These are phyloP conservation scores for Hiodon tergisus DNA, from an alignment of 2,113 vertebrate species.

Conservation along the genomic window DNA sequence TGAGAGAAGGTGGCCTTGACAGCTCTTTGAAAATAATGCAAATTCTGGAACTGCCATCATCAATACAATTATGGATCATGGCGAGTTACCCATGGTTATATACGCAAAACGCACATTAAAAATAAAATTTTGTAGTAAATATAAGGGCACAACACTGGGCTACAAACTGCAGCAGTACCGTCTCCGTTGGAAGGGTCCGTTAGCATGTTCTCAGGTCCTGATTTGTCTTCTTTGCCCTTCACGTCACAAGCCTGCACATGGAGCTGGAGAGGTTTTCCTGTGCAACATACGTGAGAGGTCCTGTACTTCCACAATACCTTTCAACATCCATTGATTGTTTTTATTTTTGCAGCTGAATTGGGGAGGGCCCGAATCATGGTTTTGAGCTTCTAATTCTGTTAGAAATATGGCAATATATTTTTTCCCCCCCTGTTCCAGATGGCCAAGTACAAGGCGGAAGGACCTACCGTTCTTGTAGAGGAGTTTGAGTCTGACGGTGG, in stretches of 20 bases:
- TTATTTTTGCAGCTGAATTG: not conserved
- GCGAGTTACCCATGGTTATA: not conserved
- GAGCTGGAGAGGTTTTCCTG: constrained; percentile 83
- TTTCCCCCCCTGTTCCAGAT: not conserved
- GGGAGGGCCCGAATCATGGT: not conserved
- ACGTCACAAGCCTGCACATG: constrained; percentile 90
- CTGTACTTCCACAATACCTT: not conserved
- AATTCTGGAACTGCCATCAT: too few relatives aligned
- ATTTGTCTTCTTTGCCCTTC: constrained; percentile 94
- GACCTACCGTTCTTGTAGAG: constrained; percentile 86
- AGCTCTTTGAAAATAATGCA: too few relatives aligned
- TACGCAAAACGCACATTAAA: not conserved
- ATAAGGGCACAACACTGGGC: too few relatives aligned
- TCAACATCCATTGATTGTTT: not conserved
- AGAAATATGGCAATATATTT: not conserved
- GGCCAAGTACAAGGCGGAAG: not conserved
- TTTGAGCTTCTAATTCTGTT: too few relatives aligned
- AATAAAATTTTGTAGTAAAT: too few relatives aligned
- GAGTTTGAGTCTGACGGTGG: constrained; percentile 77
- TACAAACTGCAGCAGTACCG: constrained; percentile 58
- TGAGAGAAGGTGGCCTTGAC: too few relatives aligned
- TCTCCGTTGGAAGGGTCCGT: constrained; percentile 81
- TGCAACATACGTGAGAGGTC: constrained; percentile 15
- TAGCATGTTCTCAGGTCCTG: constrained; percentile 90
- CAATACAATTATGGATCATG: too few relatives aligned